A percentile compares a stretch with the other conserved stretches of the same genome.
These are phyloP conservation scores for Mycogona germanica DNA, from an alignment of 2,888 invertebrate species.

Conservation along the genomic window DNA sequence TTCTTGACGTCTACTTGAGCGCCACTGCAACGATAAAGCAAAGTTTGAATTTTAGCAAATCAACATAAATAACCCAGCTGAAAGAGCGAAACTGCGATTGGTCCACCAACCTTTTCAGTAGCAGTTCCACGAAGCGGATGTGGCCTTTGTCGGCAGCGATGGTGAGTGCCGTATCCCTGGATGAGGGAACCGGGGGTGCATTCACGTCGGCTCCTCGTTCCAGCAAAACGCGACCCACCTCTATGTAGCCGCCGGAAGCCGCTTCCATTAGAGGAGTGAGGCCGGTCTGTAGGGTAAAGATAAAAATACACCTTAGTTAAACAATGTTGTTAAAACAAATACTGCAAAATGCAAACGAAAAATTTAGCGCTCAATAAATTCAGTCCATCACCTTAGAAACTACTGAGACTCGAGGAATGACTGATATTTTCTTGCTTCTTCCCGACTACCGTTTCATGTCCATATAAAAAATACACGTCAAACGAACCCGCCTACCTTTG, in stretches of 20 bases:
- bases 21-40: constrained; percentile 40
- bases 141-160: constrained; percentile 99
- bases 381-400: no score
- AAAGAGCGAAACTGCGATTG: neutral
- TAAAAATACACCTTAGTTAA: neutral
- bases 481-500: constrained; percentile 53
- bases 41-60: no score
- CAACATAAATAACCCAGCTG: no score
- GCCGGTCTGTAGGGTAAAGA: constrained; percentile 53
- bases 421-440: no score
- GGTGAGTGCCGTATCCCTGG: constrained; percentile 94
- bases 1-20: constrained; percentile 96
- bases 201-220: constrained; percentile 98
- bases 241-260: constrained; percentile 97
- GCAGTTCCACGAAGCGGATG: constrained; percentile 53
- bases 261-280: constrained; percentile 99
- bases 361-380: neutral
- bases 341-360: neutral
- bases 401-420: no score
- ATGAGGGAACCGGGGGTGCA: constrained; percentile 95
- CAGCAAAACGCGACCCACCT: constrained; percentile 88
- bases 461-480: neutral
- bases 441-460: no score
- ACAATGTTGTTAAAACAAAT: no score
- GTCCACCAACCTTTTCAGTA: constrained; percentile 30